These are phyloP conservation scores for Zygothrica quintamaculata DNA, from an alignment of 2,888 invertebrate species.

Conservation along the genomic window DNA sequence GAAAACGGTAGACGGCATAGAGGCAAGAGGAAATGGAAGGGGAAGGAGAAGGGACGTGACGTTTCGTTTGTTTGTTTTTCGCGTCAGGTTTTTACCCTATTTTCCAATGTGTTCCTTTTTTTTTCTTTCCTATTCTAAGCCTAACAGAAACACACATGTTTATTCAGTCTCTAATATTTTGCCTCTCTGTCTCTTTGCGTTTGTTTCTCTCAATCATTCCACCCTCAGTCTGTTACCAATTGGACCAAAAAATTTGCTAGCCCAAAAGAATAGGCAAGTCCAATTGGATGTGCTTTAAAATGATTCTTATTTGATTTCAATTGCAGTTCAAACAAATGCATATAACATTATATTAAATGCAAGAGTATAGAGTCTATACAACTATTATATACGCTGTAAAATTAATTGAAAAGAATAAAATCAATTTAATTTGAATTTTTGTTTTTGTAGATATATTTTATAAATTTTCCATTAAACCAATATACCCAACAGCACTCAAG, in stretches of 20 bases:
- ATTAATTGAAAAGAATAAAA: too few relatives aligned
- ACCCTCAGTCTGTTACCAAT: conserved; percentile 42
- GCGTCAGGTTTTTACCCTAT: conserved; percentile 80
- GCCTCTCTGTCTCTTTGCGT: not conserved
- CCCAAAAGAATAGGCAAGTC: conserved; percentile 11
- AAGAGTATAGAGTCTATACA: not conserved
- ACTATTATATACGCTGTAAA: conserved; percentile 6
- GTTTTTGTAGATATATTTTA: too few relatives aligned
- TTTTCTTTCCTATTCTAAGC: conserved; percentile 50
- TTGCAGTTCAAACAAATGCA: conserved; percentile 14
- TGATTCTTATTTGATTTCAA: conserved; percentile 30
- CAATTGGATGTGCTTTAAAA: conserved; percentile 22
- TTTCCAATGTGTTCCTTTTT: conserved; percentile 63
- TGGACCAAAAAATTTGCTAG: conserved; percentile 38
- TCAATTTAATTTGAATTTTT: too few relatives aligned
- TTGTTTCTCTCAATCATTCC: conserved; percentile 16
- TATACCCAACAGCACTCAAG: too few relatives aligned
- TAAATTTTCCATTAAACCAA: too few relatives aligned
- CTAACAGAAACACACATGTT: conserved; percentile 19
- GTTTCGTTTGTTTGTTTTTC: conserved; percentile 75
- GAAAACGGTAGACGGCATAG: too few relatives aligned
- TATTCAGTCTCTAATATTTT: conserved; percentile 4
- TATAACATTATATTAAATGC: conserved; percentile 5
- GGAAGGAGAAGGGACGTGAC: conserved; percentile 29
- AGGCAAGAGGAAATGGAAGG: not conserved